Conservation (phyloP, 2,888 invertebrate species). For the Lutraria lutraria region DNA sequence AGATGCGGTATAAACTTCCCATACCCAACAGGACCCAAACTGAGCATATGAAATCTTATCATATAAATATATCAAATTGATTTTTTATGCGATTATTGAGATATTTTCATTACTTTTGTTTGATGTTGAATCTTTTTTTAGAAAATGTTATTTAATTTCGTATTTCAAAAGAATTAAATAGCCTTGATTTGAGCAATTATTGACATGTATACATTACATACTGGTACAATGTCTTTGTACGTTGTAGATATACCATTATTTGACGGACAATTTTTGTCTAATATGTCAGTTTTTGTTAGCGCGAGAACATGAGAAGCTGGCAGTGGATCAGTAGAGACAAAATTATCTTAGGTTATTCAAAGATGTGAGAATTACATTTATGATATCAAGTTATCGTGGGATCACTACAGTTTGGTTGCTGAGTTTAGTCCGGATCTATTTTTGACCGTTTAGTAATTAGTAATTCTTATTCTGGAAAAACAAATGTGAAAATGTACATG, state of each 20-base stretch:
- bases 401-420: not conserved
- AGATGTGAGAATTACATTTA: not conserved
- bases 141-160: not conserved
- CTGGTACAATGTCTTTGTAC: not conserved
- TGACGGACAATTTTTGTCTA: not conserved
- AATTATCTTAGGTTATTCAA: too few species aligned
- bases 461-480: too few species aligned
- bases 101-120: slow-evolving; percentile 7
- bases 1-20: too few species aligned
- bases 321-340: not conserved
- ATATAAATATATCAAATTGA: not conserved
- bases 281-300: not conserved
- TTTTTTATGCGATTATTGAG: not conserved
- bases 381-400: not conserved
- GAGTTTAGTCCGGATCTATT: too few species aligned
- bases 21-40: too few species aligned
- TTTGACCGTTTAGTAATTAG: too few species aligned
- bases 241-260: not conserved
- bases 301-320: not conserved
- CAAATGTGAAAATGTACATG: too few species aligned
- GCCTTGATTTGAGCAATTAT: not conserved
- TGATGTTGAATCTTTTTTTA: not conserved
- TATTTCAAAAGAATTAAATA: slow-evolving; percentile 17
- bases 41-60: too few species aligned
- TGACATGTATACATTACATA: not conserved